Percentiles rank a stretch among this genome's conserved stretches.
phyloP scores from a whole-genome alignment of 2,113 vertebrate genomes.

The Pelmatolapia mariae region DNA sequence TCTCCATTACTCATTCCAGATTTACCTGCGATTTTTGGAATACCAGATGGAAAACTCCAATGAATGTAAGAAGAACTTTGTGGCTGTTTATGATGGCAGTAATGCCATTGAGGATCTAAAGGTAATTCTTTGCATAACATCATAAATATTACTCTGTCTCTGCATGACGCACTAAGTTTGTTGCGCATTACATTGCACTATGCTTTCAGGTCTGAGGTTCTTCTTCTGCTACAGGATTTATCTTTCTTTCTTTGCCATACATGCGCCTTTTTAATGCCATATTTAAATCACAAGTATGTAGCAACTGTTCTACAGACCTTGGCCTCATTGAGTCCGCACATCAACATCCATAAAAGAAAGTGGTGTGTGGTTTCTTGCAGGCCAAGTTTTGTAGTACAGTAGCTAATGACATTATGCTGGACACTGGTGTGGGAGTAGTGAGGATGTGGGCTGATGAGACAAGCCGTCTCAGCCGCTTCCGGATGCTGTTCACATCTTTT shows the following conservation, averaged over 20 bases:
- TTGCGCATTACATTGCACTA: not conserved
- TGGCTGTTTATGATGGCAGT: constrained; percentile 93
- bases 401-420: constrained; percentile 88
- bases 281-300: not conserved
- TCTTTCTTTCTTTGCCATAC: not conserved
- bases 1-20: constrained; percentile 64
- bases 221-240: not conserved
- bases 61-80: constrained; percentile 96
- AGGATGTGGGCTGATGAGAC: constrained; percentile 95
- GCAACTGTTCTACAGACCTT: constrained; percentile 35
- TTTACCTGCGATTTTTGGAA: constrained; percentile 90
- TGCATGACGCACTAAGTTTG: not conserved
- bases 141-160: not conserved
- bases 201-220: not conserved
- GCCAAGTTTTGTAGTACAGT: constrained; percentile 97
- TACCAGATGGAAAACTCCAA: constrained; percentile 98
- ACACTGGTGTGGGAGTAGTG: constrained; percentile 84
- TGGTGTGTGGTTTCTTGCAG: constrained; percentile 47
- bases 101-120: constrained; percentile 93
- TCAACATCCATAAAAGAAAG: not conserved
- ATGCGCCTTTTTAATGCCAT: not conserved
- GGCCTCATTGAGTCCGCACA: constrained; percentile 27
- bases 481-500: constrained; percentile 92
- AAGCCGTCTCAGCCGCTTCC: constrained; percentile 87
- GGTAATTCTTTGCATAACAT: constrained; percentile 33